phyloP scores from a whole-genome alignment of 1,140 invertebrate species.

The Leptestheria dahalacensis region DNA sequence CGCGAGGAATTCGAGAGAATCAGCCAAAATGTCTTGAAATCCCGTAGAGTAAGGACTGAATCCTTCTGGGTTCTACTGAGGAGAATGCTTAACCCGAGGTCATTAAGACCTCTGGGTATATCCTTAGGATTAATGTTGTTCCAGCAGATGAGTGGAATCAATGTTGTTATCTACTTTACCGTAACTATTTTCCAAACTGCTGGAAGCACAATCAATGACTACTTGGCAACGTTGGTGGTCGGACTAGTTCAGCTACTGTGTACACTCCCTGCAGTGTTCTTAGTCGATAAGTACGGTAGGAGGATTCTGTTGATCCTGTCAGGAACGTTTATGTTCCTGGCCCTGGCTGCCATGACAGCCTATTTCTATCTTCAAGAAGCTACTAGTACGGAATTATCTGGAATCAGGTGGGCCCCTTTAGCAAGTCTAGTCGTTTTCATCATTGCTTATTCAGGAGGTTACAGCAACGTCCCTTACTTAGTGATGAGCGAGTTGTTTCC shows the following conservation, averaged over 20 bases:
- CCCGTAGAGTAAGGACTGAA: no score
- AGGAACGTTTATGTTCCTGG: constrained; percentile 35
- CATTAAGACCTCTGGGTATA: constrained; percentile 39
- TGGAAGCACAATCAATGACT: constrained; percentile 39
- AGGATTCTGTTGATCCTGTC: constrained; percentile 40
- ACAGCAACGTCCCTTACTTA: constrained; percentile 26
- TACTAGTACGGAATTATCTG: constrained; percentile 19
- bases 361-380: constrained; percentile 27
- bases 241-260: constrained; percentile 43
- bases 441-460: constrained; percentile 37
- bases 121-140: constrained; percentile 42
- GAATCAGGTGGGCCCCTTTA: constrained; percentile 33
- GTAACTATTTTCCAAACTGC: constrained; percentile 50
- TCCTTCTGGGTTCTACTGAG: no score
- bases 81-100: constrained; percentile 4
- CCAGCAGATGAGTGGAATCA: constrained; percentile 57
- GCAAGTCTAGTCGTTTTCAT: constrained; percentile 38
- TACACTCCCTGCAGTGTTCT: constrained; percentile 37
- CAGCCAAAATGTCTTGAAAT: not conserved
- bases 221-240: constrained; percentile 45
- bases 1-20: constrained; percentile 11
- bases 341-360: constrained; percentile 34
- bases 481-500: constrained; percentile 48
- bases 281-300: constrained; percentile 38
- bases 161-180: constrained; percentile 76